Evolutionary conservation across 2,888 invertebrate genomes (phyloP).

Genomic region (Eledone cirrhosa): DNA sequence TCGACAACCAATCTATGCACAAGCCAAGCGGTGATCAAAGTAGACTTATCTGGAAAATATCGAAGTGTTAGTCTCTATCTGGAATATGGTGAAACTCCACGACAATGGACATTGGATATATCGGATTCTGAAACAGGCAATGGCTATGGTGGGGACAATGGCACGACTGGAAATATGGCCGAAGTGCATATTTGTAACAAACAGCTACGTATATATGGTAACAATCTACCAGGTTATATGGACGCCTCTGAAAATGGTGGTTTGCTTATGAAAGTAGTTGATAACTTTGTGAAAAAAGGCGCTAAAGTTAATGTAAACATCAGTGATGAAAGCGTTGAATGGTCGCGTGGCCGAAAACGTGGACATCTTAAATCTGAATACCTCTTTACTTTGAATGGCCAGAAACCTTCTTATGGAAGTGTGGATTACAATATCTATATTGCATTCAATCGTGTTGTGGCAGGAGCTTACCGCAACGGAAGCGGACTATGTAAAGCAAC

Average conservation of each 20-base stretch:
- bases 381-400: conserved; percentile 57
- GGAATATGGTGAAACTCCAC: conserved; percentile 57
- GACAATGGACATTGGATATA: conserved; percentile 62
- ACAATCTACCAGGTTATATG: conserved; percentile 58
- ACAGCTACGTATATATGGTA: conserved; percentile 63
- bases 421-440: conserved; percentile 56
- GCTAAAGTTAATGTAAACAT: conserved; percentile 48
- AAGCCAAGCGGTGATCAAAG: conserved; percentile 59
- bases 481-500: conserved; percentile 59
- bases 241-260: conserved; percentile 62
- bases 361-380: conserved; percentile 59
- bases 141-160: conserved; percentile 60
- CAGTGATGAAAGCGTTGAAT: conserved; percentile 57
- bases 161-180: conserved; percentile 59
- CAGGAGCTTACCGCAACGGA: conserved; percentile 57
- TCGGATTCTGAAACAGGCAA: conserved; percentile 60
- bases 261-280: conserved; percentile 56
- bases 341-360: conserved; percentile 49
- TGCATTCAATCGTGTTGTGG: conserved; percentile 63
- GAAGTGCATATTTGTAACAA: conserved; percentile 62
- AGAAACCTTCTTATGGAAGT: conserved; percentile 50
- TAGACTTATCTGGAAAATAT: conserved; percentile 58
- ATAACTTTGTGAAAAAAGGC: conserved; percentile 57
- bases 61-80: conserved; percentile 49
- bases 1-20: conserved; percentile 43